phyloP scores from a whole-genome alignment of 2,113 vertebrate species.

The Symphodus melops region DNA sequence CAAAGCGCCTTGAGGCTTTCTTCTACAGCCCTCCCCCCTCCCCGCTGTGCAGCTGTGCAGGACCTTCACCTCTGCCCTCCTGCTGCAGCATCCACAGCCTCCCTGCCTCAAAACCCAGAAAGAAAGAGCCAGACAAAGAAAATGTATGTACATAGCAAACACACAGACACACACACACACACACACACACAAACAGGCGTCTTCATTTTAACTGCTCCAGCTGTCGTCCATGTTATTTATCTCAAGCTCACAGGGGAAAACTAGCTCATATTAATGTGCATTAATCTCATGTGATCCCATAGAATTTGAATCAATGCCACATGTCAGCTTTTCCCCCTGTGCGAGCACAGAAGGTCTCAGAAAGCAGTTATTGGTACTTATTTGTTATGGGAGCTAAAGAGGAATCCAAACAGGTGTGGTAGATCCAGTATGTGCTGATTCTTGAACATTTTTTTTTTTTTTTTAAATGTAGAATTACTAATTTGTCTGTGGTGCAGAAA shows the following conservation, averaged over 20 bases:
- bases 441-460: too few species aligned
- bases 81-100: conserved; percentile 53
- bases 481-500: neutral
- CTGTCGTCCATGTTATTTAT: conserved; percentile 39
- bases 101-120: conserved; percentile 43
- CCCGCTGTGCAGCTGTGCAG: conserved; percentile 71
- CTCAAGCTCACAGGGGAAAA: conserved; percentile 41
- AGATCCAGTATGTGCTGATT: neutral
- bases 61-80: conserved; percentile 78
- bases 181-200: conserved; percentile 29
- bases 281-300: conserved; percentile 56
- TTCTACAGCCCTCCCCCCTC: conserved; percentile 25
- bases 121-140: conserved; percentile 61
- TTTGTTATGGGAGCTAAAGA: conserved; percentile 33
- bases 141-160: conserved; percentile 45
- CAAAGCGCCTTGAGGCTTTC: conserved; percentile 56
- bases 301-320: conserved; percentile 50
- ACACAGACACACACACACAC: too few species aligned
- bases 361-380: conserved; percentile 34
- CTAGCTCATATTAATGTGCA: conserved; percentile 52
- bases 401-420: neutral
- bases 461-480: neutral
- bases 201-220: conserved; percentile 46
- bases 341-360: conserved; percentile 10
- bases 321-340: conserved; percentile 38